Conservation (phyloP, 2,113 vertebrate genomes). For the Otocyon megalotis region DNA sequence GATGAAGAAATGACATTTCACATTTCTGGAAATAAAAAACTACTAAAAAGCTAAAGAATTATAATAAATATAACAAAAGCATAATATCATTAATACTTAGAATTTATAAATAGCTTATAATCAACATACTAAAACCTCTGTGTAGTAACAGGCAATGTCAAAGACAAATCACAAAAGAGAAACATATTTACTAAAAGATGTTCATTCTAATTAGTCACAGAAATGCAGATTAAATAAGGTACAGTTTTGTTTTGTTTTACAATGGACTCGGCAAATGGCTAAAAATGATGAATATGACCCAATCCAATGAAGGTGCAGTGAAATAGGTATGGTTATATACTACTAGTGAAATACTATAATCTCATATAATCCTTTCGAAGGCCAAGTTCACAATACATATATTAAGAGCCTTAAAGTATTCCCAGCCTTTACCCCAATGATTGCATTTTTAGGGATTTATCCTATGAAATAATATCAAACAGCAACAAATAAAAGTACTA, state of each 20-base stretch:
- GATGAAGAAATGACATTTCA: background rate
- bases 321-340: background rate
- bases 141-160: background rate
- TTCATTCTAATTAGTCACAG: background rate
- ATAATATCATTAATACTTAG: conserved; percentile 34
- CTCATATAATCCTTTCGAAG: conserved; percentile 34
- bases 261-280: background rate
- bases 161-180: conserved; percentile 35
- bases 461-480: background rate
- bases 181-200: conserved; percentile 4
- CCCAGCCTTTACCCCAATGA: background rate
- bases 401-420: background rate
- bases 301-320: background rate
- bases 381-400: background rate
- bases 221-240: conserved; percentile 15
- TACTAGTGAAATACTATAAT: background rate
- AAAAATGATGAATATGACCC: background rate
- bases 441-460: background rate
- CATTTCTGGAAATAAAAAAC: background rate
- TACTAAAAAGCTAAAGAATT: conserved; percentile 22
- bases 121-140: conserved; percentile 6
- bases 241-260: background rate
- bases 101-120: conserved; percentile 17
- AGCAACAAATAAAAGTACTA: conserved; percentile 15
- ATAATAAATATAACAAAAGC: conserved; percentile 17